Base-by-base conservation (phyloP, 2,888 invertebrate species). In the Xylota sylvarum region DNA sequence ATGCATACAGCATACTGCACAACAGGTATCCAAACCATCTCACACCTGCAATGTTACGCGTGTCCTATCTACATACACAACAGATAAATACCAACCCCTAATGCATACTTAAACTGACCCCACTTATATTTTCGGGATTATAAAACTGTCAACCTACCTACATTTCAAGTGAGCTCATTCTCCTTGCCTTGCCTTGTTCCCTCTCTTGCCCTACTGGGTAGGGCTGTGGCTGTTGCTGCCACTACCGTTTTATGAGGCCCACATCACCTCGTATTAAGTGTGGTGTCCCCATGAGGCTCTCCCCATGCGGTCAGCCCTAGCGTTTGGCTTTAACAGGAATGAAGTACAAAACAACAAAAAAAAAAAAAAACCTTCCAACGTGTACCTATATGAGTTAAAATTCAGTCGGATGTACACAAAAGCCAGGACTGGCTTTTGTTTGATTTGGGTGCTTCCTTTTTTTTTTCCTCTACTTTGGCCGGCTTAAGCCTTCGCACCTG, bases 401-500 rank as follows among this genome's bases (percentile, higher is more conserved):
- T 76, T 37, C 76, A 27, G 37, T 52, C n/a, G 35, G 46, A 43
- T 50, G 56, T 55, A 56, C 60, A 77, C 62, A 82, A 70, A 77
- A 65, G 32, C 58, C 64, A 19, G 17, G 27, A 56, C 62, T 50
- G 52, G 52, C 46, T 52, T 48, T 65, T 77, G 56, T 72, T 58
- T 67, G 65, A 73, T 72, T 77, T 58, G 37, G 40, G 19, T 37
- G n/a, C 37, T 30, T 43, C 50, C 19, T 67, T 43, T 19, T 14
- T 37, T 10, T 37, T 35, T 30, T 48, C 3, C 27, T 35, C 12
- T 65, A 65, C 70, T 23, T 23, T 19, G 52, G 70, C 30, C 70
- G 27, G 67, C 30, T 78, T 69, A 69, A 69, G 67, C 73, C 52
- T 50, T 82, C 67, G 77, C 86, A 82, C 82, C 86, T 86, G 82